A percentile compares a stretch with the other conserved stretches of the same genome.
These are phyloP conservation scores for Radopholus similis DNA, from an alignment of 1,140 invertebrate species.

Conservation along the genomic window DNA sequence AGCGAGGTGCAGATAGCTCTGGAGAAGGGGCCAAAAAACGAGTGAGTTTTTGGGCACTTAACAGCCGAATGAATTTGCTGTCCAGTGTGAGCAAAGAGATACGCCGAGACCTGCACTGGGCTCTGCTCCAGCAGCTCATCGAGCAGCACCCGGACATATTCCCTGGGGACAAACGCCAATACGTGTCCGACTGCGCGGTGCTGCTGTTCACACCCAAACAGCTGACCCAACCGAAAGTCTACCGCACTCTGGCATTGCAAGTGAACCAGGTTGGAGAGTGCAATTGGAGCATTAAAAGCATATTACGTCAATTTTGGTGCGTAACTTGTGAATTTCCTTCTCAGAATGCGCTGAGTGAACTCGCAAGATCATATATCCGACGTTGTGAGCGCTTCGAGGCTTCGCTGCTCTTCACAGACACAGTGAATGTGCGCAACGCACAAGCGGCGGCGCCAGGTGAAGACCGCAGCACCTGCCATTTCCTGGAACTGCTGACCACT, in stretches of 20 bases:
- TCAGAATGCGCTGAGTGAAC: slow-evolving; percentile 8
- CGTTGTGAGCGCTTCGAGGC: slow-evolving; percentile 10
- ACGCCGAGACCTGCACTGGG: slow-evolving; percentile 22
- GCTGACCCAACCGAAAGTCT: background rate
- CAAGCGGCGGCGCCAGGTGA: background rate
- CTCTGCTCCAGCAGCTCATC: slow-evolving; percentile 17
- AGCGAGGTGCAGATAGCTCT: background rate
- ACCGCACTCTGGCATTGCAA: slow-evolving; percentile 5
- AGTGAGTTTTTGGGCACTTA: background rate
- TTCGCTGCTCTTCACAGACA: slow-evolving; percentile 11
- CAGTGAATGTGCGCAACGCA: slow-evolving; percentile 2
- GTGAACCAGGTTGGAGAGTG: background rate
- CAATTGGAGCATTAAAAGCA: background rate
- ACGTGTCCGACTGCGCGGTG: slow-evolving; percentile 23
- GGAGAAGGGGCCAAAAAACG: background rate
- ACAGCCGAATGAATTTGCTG: background rate
- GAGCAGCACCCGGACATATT: slow-evolving; percentile 8
- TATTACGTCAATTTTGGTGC: background rate
- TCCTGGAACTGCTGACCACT: slow-evolving; percentile 18
- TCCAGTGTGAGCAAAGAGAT: slow-evolving; percentile 19
- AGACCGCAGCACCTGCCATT: slow-evolving; percentile 19
- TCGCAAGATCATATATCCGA: background rate
- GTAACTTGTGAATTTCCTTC: background rate
- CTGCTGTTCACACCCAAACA: slow-evolving; percentile 12
- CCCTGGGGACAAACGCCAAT: background rate